Conservation (phyloP, 2,113 vertebrate genomes). For the Python bivittatus region DNA sequence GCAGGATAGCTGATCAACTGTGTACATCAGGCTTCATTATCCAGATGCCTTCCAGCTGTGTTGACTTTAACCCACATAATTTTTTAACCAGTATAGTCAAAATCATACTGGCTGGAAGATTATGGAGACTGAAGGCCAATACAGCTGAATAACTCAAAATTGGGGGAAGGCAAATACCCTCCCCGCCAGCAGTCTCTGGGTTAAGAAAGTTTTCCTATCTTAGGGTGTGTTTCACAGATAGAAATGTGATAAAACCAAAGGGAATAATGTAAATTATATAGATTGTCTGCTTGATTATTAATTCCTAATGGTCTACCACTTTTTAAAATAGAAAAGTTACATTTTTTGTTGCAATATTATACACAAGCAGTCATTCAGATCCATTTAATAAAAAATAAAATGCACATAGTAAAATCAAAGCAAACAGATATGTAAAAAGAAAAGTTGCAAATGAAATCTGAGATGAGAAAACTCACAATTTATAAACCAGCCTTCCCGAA, state of each 20-base stretch:
- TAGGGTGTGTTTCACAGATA: constrained; percentile 33
- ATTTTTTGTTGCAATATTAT: neutral
- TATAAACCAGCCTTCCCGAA: too few species aligned
- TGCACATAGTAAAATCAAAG: constrained; percentile 15
- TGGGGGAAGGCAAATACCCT: neutral
- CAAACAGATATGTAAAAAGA: neutral
- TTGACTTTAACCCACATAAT: neutral
- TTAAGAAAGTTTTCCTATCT: constrained; percentile 36
- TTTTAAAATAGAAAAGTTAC: neutral
- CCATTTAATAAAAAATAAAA: constrained; percentile 24
- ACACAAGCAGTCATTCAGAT: constrained; percentile 7
- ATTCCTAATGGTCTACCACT: neutral
- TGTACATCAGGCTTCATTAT: constrained; percentile 23
- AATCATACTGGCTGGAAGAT: neutral
- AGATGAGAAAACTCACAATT: neutral
- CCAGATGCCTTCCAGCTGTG: neutral
- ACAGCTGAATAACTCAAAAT: neutral
- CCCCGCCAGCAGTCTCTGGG: constrained; percentile 21
- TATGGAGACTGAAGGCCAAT: neutral
- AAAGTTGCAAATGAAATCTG: neutral
- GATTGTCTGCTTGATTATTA: constrained; percentile 27
- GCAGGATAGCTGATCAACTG: constrained; percentile 30
- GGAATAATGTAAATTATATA: constrained; percentile 8
- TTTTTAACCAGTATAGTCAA: neutral
- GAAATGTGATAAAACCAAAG: constrained; percentile 14